Percentiles rank a stretch among this genome's conserved stretches.
phyloP scores from a whole-genome alignment of 2,888 invertebrate genomes.

The Myopa testacea region DNA sequence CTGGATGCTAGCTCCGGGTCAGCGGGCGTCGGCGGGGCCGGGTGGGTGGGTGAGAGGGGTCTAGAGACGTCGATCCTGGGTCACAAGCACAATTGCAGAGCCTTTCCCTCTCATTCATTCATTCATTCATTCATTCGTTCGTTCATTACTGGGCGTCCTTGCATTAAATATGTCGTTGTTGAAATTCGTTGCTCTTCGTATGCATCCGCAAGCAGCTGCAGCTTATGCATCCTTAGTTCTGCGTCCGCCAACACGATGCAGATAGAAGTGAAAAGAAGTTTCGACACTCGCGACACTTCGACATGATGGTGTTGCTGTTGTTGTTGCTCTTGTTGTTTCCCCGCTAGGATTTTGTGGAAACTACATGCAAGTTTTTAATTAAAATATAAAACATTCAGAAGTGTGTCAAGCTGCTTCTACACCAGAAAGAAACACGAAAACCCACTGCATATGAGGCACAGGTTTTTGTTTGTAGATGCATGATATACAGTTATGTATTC shows the following conservation, averaged over 20 bases:
- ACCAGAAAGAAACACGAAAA: neutral
- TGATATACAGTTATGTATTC: too few relatives aligned
- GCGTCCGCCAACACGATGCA: conserved; percentile 12
- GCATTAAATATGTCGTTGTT: neutral
- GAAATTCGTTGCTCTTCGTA: neutral
- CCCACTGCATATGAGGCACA: neutral
- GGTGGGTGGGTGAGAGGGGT: too few relatives aligned
- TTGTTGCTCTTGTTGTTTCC: neutral
- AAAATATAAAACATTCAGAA: conserved; percentile 28
- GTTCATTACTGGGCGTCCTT: conserved; percentile 4
- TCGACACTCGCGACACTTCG: conserved; percentile 7
- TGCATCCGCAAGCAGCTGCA: neutral
- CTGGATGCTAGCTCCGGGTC: neutral
- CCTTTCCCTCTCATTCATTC: neutral
- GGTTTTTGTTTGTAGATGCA: too few relatives aligned
- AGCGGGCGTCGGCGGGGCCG: neutral
- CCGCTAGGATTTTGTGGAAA: neutral
- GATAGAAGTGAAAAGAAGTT: conserved; percentile 20
- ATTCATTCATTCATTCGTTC: conserved; percentile 20
- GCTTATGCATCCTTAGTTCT: neutral
- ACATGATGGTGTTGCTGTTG: neutral
- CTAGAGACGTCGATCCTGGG: neutral
- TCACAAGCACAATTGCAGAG: conserved; percentile 6
- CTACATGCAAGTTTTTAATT: conserved; percentile 21
- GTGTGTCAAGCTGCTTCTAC: conserved; percentile 22